Evolutionary conservation across 1,140 invertebrate genomes (phyloP), one percentile per base, ranked within the genome.

Genomic region (Euwallacea fornicatus): DNA sequence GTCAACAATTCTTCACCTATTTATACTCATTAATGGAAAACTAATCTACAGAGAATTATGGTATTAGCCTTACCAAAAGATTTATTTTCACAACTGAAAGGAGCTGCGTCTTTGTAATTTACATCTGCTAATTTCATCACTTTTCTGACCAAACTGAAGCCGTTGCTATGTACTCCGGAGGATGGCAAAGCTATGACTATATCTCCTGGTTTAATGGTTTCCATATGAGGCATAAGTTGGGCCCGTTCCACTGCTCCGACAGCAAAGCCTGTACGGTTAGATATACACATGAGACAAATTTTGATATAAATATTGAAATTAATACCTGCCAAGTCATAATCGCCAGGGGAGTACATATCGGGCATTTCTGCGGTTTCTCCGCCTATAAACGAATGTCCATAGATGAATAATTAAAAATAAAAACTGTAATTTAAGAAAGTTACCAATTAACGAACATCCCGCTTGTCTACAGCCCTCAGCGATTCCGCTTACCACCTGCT

Each of bases 301-400:
- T 8, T 9, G 3, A 15, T 53, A 7, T 42, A 43, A 61, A 41
- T 6, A 41, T 0, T 8, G n/a, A 64, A 11, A 46, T 10, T 33
- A 7, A 47, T 62, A 72, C 70, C 97, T 11, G 96, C 97, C 21
- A 99, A 82, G 83, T 99, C 97, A 81, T 97, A 98, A 50, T 95
- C 91, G n/a, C 90, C 90, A 4, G 85, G 81, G 3, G 83, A 82
- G 82, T 98, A 99, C 86, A 99, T 91, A 43, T 94, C 92, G 0
- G 97, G 96, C 92, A 99, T 96, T 82, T 98, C 96, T 0, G 97
- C 95, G 9, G 95, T 97, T 85, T 99, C 96, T 2, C 95, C 95
- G 65, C 94, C 96, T 88, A 47, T 56, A 76, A 76, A 68, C 9
- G 7, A 50, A 11, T 2, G 46, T 50, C 21, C 21, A 33, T 2